These are phyloP conservation scores for Tenthredo livida DNA, from an alignment of 2,888 invertebrate species.

Conservation along the genomic window DNA sequence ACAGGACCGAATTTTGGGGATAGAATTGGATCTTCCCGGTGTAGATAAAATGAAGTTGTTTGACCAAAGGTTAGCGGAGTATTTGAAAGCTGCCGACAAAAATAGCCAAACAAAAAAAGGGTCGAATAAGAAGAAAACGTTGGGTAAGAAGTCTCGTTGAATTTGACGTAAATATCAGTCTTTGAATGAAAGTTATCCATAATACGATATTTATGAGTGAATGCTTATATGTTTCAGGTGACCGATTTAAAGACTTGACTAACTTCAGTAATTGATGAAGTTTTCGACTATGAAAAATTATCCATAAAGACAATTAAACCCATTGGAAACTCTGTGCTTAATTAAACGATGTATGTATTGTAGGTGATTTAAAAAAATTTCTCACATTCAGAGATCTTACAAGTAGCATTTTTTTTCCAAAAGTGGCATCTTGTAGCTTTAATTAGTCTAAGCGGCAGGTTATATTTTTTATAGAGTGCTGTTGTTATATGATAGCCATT, in stretches of 20 bases:
- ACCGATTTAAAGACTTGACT: conserved; percentile 73
- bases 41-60: conserved; percentile 61
- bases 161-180: neutral
- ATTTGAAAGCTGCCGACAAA: conserved; percentile 58
- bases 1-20: conserved; percentile 76
- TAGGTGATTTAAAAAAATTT: neutral
- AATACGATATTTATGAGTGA: conserved; percentile 1
- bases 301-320: neutral
- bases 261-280: conserved; percentile 62
- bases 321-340: conserved; percentile 49
- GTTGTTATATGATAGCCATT: conserved; percentile 39
- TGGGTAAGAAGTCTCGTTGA: conserved; percentile 63
- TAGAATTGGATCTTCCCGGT: conserved; percentile 64
- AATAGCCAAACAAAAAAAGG: conserved; percentile 61
- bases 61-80: conserved; percentile 61
- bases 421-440: conserved; percentile 52
- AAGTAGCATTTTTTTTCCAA: conserved; percentile 1
- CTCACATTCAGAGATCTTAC: conserved; percentile 13
- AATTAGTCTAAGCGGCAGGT: conserved; percentile 45
- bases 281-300: neutral
- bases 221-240: conserved; percentile 65
- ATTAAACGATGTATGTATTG: conserved; percentile 20
- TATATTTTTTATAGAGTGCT: conserved; percentile 48
- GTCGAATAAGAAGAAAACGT: conserved; percentile 65
- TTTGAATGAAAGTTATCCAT: neutral